Conservation (phyloP, 2,113 vertebrate genomes). For the Erythrolamprus reginae region DNA sequence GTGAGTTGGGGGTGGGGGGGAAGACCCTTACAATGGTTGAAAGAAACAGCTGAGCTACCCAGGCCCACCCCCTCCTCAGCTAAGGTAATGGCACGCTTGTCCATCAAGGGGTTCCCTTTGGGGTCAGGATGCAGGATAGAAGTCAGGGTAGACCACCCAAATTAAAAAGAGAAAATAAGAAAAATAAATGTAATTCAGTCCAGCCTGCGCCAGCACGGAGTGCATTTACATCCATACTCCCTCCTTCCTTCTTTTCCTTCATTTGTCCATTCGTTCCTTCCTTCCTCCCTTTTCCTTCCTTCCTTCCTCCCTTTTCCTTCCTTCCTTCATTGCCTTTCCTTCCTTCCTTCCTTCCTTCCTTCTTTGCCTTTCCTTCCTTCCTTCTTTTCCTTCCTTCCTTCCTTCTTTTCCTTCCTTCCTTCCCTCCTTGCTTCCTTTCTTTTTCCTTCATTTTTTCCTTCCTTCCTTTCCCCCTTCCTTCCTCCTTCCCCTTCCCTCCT, state of each 20-base stretch:
- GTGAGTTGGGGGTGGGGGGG: rapidly evolving
- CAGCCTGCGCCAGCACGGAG: neutral
- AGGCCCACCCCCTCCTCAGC: rapidly evolving
- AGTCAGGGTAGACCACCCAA: neutral
- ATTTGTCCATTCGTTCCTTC: no score
- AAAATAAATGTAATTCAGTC: neutral
- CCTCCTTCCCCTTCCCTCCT: neutral
- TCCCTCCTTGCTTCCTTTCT: no score
- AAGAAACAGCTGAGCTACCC: conserved; percentile 1
- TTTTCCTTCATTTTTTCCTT: no score
- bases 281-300: no score
- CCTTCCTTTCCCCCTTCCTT: no score
- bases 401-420: no score
- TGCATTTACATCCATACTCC: neutral
- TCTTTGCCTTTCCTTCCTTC: no score
- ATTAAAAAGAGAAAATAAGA: neutral
- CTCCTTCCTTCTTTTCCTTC: neutral
- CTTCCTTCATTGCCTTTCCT: no score
- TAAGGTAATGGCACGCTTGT: neutral
- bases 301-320: no score
- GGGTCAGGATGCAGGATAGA: neutral
- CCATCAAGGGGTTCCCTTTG: conserved; percentile 6
- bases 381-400: no score
- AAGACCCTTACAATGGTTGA: neutral
- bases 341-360: no score